A percentile compares a stretch with the other conserved stretches of the same genome.
These are phyloP conservation scores for Drosophila recens DNA, from an alignment of 2,888 invertebrate genomes.

Conservation along the genomic window DNA sequence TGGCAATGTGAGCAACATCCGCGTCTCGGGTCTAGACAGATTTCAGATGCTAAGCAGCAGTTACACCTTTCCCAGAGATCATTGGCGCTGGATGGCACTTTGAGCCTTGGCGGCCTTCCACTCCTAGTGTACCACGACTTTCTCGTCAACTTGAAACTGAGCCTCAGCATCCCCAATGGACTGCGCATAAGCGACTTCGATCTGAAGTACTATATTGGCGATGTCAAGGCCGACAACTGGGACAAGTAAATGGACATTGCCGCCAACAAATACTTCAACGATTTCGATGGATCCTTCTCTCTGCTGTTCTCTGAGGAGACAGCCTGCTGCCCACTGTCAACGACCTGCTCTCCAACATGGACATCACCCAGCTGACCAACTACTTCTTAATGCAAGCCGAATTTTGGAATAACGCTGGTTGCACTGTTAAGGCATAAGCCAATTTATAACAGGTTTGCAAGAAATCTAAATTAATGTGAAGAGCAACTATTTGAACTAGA, in stretches of 20 bases:
- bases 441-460: too few relatives aligned
- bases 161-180: constrained; percentile 48
- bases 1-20: constrained; percentile 68
- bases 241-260: constrained; percentile 64
- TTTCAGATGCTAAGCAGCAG: constrained; percentile 56
- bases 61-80: constrained; percentile 62
- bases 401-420: constrained; percentile 30
- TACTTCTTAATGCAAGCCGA: constrained; percentile 32
- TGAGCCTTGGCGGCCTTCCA: constrained; percentile 48
- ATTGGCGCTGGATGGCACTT: constrained; percentile 51
- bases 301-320: constrained; percentile 60
- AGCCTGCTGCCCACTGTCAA: constrained; percentile 57
- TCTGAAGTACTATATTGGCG: constrained; percentile 58
- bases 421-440: not conserved
- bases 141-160: constrained; percentile 59
- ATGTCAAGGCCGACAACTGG: constrained; percentile 57
- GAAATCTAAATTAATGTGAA: too few relatives aligned
- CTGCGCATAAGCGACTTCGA: constrained; percentile 62
- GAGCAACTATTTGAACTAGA: too few relatives aligned
- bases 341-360: constrained; percentile 39
- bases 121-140: constrained; percentile 44
- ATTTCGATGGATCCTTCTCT: constrained; percentile 38
- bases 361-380: constrained; percentile 28
- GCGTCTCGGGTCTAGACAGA: constrained; percentile 64
- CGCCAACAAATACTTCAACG: constrained; percentile 69